phyloP scores from a whole-genome alignment of 2,797 vertebrate genomes.

The Esox masquinongy region DNA sequence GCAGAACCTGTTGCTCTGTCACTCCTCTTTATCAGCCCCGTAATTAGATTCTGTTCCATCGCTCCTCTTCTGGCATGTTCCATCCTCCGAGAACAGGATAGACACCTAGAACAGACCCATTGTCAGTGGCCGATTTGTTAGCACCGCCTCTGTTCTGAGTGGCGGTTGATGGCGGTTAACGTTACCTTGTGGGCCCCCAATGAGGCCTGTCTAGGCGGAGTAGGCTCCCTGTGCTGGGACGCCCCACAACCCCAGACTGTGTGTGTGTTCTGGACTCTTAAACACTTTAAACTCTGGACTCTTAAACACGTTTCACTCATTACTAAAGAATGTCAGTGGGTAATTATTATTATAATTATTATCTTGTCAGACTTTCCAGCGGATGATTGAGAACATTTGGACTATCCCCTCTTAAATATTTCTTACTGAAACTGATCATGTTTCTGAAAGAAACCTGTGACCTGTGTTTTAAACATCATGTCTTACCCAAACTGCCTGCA shows the following conservation, averaged over 20 bases:
- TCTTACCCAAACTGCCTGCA: too few relatives aligned
- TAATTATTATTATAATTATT: too few relatives aligned
- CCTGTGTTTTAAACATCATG: too few relatives aligned
- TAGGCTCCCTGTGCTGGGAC: conserved; percentile 46
- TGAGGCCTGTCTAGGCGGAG: not conserved
- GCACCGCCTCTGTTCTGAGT: conserved; percentile 4
- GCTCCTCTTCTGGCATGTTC: conserved; percentile 21
- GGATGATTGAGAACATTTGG: too few relatives aligned
- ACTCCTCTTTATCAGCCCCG: not conserved
- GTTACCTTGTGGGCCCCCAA: conserved; percentile 33
- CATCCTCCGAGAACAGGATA: conserved; percentile 28
- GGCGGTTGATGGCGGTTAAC: conserved; percentile 15
- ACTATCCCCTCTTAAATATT: too few relatives aligned
- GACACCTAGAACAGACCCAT: conserved; percentile 18
- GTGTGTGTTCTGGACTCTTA: not conserved
- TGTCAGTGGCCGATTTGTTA: conserved; percentile 31
- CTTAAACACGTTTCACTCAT: too few relatives aligned
- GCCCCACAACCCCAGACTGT: conserved; percentile 46
- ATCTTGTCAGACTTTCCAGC: too few relatives aligned
- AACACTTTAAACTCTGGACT: not conserved
- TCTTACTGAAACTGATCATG: too few relatives aligned
- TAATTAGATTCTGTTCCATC: conserved; percentile 13
- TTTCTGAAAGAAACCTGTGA: too few relatives aligned
- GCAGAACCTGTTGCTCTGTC: not conserved
- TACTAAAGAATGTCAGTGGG: too few relatives aligned